phyloP scores from a whole-genome alignment of 2,113 vertebrate species.

The Poeciliopsis retropinna region DNA sequence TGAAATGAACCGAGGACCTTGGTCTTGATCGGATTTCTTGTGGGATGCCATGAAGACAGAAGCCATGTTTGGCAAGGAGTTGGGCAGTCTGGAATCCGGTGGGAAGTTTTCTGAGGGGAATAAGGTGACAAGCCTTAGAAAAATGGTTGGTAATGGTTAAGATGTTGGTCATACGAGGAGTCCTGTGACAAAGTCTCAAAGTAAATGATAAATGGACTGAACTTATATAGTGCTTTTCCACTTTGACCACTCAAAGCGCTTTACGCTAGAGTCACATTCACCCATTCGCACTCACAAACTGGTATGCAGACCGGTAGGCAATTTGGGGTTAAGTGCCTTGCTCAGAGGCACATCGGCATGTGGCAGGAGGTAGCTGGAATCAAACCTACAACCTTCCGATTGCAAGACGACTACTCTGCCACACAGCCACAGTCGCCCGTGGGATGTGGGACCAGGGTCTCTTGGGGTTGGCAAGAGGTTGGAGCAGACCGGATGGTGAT shows the following conservation, averaged over 20 bases:
- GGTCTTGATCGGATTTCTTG: neutral
- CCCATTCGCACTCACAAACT: no score
- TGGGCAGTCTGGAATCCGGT: neutral
- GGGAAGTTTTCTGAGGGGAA: neutral
- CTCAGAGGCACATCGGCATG: no score
- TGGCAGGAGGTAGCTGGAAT: no score
- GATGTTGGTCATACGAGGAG: neutral
- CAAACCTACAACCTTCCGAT: no score
- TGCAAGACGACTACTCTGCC: no score
- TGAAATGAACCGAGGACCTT: neutral
- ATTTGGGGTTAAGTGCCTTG: no score
- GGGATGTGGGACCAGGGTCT: neutral
- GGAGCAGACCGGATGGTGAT: neutral
- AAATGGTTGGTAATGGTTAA: neutral
- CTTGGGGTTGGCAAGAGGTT: neutral
- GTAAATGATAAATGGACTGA: no score
- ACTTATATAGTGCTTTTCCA: no score
- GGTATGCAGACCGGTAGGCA: no score
- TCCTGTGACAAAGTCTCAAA: neutral
- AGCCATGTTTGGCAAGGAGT: neutral
- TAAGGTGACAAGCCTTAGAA: neutral
- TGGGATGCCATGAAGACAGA: neutral
- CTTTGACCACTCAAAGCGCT: no score
- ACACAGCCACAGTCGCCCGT: no score
- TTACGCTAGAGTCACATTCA: no score